Conservation (phyloP, 2,888 invertebrate species). For the Pandemis corylana region DNA sequence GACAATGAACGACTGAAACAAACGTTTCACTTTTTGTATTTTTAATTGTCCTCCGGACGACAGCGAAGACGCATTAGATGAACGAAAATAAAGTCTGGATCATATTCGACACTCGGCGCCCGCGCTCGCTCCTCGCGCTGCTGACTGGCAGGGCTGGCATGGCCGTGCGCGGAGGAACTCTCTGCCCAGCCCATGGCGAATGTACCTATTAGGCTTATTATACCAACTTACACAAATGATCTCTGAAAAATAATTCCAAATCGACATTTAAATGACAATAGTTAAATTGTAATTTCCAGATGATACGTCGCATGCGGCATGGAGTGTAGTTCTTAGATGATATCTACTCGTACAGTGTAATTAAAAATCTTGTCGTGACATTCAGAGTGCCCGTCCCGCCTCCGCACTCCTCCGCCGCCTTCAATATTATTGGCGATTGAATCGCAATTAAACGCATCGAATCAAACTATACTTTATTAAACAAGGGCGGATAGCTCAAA, state of each 20-base stretch:
- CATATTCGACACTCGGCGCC: constrained; percentile 74
- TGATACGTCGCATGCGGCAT: constrained; percentile 71
- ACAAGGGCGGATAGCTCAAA: constrained; percentile 81
- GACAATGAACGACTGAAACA: constrained; percentile 85
- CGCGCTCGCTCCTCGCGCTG: constrained; percentile 42
- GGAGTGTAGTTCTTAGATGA: constrained; percentile 80
- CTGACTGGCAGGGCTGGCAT: constrained; percentile 7
- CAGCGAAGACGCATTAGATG: constrained; percentile 82
- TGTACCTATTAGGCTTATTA: neutral
- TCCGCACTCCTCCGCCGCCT: constrained; percentile 77
- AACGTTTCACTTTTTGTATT: constrained; percentile 83
- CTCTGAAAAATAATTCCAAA: neutral
- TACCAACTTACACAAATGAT: neutral
- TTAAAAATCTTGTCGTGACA: constrained; percentile 86
- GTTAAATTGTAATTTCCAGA: constrained; percentile 81
- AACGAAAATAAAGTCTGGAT: constrained; percentile 82
- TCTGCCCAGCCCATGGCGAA: neutral
- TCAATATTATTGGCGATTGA: constrained; percentile 84
- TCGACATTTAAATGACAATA: constrained; percentile 52
- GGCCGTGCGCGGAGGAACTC: too few relatives aligned
- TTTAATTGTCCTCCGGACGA: constrained; percentile 84
- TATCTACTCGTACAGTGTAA: constrained; percentile 76
- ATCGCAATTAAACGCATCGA: constrained; percentile 83
- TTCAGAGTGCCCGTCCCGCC: constrained; percentile 80
- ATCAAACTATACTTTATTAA: constrained; percentile 83